Evolutionary conservation across 2,888 invertebrate species (phyloP).

Genomic region (Chironomus tentans): DNA sequence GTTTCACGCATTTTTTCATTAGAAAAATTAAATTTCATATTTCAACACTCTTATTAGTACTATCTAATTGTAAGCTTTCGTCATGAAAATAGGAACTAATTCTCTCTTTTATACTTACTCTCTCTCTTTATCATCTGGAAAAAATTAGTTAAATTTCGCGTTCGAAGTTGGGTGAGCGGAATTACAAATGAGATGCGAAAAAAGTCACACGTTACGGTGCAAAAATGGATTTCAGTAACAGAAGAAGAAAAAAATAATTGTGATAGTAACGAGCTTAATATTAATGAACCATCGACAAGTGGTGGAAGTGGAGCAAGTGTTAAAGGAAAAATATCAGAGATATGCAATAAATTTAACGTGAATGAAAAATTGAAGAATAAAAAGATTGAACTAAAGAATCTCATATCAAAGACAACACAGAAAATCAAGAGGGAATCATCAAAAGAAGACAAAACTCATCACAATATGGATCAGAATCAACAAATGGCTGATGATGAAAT

Average conservation of each 20-base stretch:
- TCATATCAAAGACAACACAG: slow-evolving; percentile 7
- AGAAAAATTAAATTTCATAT: neutral
- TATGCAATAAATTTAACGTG: slow-evolving; percentile 15
- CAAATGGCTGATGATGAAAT: neutral
- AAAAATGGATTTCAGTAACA: slow-evolving; percentile 30
- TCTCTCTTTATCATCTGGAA: too few relatives aligned
- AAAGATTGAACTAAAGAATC: slow-evolving; percentile 7
- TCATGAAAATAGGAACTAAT: neutral
- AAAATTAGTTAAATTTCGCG: slow-evolving; percentile 6
- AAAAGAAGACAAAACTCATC: neutral
- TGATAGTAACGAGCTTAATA: slow-evolving; percentile 7
- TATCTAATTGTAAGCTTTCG: neutral
- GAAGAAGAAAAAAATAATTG: slow-evolving; percentile 2
- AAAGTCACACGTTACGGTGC: slow-evolving; percentile 29
- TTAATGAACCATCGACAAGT: neutral
- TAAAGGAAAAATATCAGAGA: slow-evolving; percentile 6
- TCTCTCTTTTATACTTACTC: neutral
- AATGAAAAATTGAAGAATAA: neutral
- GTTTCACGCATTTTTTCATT: too few relatives aligned
- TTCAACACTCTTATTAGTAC: neutral
- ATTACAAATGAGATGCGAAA: slow-evolving; percentile 30
- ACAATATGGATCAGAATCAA: slow-evolving; percentile 2
- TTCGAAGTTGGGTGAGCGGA: slow-evolving; percentile 30
- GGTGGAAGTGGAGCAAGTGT: neutral
- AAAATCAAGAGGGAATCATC: neutral